Conservation (phyloP, 2,888 invertebrate genomes). For the Smittia sp. region DNA sequence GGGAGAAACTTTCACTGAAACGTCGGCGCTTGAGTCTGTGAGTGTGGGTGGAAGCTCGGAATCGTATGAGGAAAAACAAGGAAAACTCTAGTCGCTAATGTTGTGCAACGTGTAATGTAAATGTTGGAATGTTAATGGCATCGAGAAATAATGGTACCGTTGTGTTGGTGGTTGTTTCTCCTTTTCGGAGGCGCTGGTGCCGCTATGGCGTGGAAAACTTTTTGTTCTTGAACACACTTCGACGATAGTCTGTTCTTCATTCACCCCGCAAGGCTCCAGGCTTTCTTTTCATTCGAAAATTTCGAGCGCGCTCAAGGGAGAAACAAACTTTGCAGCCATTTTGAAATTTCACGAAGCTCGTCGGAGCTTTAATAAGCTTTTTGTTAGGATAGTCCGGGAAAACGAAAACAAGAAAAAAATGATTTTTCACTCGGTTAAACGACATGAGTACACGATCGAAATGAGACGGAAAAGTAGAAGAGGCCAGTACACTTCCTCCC, state of each 20-base stretch:
- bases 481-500: background rate
- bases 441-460: background rate
- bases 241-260: background rate
- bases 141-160: background rate
- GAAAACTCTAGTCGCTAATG: conserved; percentile 10
- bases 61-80: background rate
- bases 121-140: conserved; percentile 28
- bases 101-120: conserved; percentile 7
- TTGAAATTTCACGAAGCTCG: background rate
- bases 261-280: background rate
- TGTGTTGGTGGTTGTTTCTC: conserved; percentile 22
- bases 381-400: conserved; percentile 33
- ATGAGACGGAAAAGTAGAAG: background rate
- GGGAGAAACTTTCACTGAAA: conserved; percentile 27
- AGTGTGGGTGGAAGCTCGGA: background rate
- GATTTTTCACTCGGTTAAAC: background rate
- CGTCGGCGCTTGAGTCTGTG: background rate
- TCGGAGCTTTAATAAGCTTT: conserved; percentile 31
- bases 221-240: conserved; percentile 5
- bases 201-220: conserved; percentile 34
- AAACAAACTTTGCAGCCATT: background rate
- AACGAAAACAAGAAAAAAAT: background rate
- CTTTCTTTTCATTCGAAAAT: background rate
- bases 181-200: conserved; percentile 25
- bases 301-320: background rate